Evolutionary conservation across 2,797 vertebrate genomes (phyloP), one percentile per base, ranked within the genome.

Genomic region (Taeniopygia guttata): DNA sequence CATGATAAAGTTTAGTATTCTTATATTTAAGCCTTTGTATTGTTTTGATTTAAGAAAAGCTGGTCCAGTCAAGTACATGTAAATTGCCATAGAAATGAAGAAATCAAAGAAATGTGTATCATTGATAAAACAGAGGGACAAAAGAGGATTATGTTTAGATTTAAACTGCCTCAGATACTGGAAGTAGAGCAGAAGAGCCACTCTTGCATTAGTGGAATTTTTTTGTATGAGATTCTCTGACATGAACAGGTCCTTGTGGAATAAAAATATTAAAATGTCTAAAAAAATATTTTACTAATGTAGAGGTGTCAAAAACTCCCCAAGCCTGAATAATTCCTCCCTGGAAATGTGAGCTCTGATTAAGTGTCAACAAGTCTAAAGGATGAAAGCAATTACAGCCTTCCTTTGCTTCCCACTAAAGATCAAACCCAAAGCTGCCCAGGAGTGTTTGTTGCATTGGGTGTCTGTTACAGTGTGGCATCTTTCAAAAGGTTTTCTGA

Each of bases 381-480:
- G n/a, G 78, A 94, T 87, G 29, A 90, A 94, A 88, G 40, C 77
- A 91, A 66, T 76, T 88, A 78, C 59, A 73, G n/a, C 16, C 11
- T 86, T 38, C 40, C 42, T 82, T 77, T 79, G 27, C 25, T 82
- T 89, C 77, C 56, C 43, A 32, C 34, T 43, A 67, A 82, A 59
- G 16, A 93, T 43, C 56, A 56, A 72, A 80, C 21, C 15, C 17
- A 73, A 74, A 80, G 45, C 46, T 93, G 40, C 32, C 25, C 32
- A 56, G 60, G 45, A 79, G 70, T 52, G 56, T 69, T 95, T 62
- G 20, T 34, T 72, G 42, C 43, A 36, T 9, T 43, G 13, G 8
- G 22, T 77, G 17, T 58, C 72, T 89, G 19, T 84, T 79, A 38
- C 42, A 74, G 36, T 12, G 36, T 45, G 74, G 56, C 48, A 32